These are phyloP conservation scores for Crotalus viridis DNA, from an alignment of 2,113 vertebrate species.

Conservation along the genomic window DNA sequence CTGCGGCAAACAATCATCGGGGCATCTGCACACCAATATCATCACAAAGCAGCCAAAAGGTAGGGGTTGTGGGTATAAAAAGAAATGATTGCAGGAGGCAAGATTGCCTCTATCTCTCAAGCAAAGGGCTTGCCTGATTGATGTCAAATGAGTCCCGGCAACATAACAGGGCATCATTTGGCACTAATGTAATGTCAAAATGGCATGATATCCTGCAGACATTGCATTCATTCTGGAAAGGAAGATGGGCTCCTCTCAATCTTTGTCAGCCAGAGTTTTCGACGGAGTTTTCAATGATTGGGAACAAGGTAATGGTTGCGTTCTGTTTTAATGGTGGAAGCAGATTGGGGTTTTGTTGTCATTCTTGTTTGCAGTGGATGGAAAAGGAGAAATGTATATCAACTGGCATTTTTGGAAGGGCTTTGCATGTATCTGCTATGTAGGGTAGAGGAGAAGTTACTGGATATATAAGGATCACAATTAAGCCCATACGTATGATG, in stretches of 20 bases:
- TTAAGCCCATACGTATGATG: neutral
- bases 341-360: neutral
- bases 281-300: neutral
- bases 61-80: slow-evolving; percentile 33
- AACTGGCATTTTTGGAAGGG: neutral
- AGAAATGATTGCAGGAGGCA: slow-evolving; percentile 36
- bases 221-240: neutral
- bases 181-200: slow-evolving; percentile 22
- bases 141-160: slow-evolving; percentile 17
- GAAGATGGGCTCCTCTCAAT: neutral
- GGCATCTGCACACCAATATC: slow-evolving; percentile 15
- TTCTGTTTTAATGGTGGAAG: neutral
- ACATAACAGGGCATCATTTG: slow-evolving; percentile 19
- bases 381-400: neutral
- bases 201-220: neutral
- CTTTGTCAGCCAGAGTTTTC: neutral
- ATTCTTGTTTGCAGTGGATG: neutral
- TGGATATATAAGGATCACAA: neutral
- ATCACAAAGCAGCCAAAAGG: slow-evolving; percentile 35
- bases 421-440: neutral
- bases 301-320: neutral
- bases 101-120: slow-evolving; percentile 23
- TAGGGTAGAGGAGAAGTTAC: neutral
- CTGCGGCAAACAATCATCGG: slow-evolving; percentile 33
- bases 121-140: slow-evolving; percentile 42